Percentiles rank a stretch among this genome's conserved stretches.
These are phyloP conservation scores for Mesochorus sp. DNA, from an alignment of 2,888 invertebrate species.

Conservation along the genomic window DNA sequence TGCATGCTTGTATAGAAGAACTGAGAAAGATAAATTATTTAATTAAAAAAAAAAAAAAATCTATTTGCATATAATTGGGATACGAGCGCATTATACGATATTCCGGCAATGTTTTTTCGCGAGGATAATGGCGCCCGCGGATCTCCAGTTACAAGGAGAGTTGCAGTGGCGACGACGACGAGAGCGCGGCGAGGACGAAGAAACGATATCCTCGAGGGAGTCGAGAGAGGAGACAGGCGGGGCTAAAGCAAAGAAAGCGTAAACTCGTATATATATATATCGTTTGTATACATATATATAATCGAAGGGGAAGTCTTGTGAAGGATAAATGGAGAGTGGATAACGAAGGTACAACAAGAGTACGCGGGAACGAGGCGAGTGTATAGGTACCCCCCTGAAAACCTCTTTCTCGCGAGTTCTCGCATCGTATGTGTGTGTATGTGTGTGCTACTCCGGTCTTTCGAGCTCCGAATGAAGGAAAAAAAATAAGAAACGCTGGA, in stretches of 20 bases:
- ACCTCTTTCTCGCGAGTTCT: constrained; percentile 31
- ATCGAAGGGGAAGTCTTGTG: constrained; percentile 63
- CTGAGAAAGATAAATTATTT: constrained; percentile 1
- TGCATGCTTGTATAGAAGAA: not conserved
- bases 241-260: constrained; percentile 54
- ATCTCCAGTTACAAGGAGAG: constrained; percentile 76
- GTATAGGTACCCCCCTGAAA: constrained; percentile 68
- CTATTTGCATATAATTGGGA: constrained; percentile 7
- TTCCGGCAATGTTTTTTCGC: constrained; percentile 56
- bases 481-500: constrained; percentile 10
- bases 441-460: constrained; percentile 43
- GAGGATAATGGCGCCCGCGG: constrained; percentile 73
- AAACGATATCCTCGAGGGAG: constrained; percentile 24
- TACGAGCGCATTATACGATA: constrained; percentile 25
- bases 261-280: constrained; percentile 6
- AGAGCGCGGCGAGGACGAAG: constrained; percentile 42
- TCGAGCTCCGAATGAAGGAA: constrained; percentile 30
- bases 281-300: constrained; percentile 42
- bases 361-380: constrained; percentile 74
- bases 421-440: not conserved
- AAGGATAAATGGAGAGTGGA: constrained; percentile 79
- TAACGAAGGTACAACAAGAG: constrained; percentile 80
- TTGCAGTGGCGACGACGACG: constrained; percentile 50
- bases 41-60: too few species aligned
- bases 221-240: constrained; percentile 53